Conservation (phyloP, 2,113 vertebrate genomes). For the Gadus macrocephalus region DNA sequence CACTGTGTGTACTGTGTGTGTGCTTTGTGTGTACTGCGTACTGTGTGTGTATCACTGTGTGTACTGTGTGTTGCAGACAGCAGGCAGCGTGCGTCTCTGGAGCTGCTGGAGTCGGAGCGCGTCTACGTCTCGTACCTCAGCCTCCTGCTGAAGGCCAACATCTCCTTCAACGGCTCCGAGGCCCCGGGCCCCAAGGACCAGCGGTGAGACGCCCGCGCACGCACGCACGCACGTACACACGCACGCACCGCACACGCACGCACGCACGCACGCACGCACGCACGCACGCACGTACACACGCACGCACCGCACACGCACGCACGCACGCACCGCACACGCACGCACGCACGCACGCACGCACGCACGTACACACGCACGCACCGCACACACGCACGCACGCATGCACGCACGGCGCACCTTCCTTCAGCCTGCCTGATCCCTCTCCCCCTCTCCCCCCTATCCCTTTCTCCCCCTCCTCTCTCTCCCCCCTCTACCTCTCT, state of each 20-base stretch:
- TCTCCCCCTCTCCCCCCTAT: neutral
- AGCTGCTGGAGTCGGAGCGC: slow-evolving; percentile 93
- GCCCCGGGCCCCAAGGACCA: slow-evolving; percentile 83
- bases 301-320: too few relatives aligned
- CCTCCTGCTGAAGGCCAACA: slow-evolving; percentile 92
- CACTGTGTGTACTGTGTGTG: slow-evolving; percentile 3
- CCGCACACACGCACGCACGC: too few relatives aligned
- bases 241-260: neutral
- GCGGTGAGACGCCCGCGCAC: slow-evolving; percentile 71
- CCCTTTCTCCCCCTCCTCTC: too few relatives aligned
- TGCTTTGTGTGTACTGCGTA: slow-evolving; percentile 19
- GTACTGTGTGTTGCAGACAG: slow-evolving; percentile 67
- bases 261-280: neutral
- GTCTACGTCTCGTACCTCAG: slow-evolving; percentile 92
- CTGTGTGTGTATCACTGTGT: neutral
- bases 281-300: too few relatives aligned
- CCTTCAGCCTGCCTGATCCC: neutral
- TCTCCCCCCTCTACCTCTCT: neutral
- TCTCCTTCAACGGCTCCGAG: slow-evolving; percentile 86
- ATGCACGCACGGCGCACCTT: too few relatives aligned
- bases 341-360: too few relatives aligned
- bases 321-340: too few relatives aligned
- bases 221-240: too few relatives aligned
- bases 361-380: too few relatives aligned
- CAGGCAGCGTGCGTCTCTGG: slow-evolving; percentile 87